A percentile compares a stretch with the other conserved stretches of the same genome.
Conservation (phyloP, 2,888 invertebrate genomes). For the Chymomyza caudatula region DNA sequence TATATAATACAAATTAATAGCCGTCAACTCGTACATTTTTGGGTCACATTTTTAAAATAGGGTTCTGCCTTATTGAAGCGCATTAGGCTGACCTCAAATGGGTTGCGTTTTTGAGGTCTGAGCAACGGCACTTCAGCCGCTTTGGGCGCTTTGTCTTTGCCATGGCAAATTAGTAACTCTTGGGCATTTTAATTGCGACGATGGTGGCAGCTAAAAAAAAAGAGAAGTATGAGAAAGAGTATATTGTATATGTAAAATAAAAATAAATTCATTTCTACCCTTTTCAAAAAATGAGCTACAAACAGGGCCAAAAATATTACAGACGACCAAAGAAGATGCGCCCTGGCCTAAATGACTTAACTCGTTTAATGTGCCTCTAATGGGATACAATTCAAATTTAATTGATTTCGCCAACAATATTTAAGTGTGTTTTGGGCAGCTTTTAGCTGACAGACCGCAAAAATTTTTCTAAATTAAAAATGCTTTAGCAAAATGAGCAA, state of each 20-base stretch:
- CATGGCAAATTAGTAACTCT: slow-evolving; percentile 68
- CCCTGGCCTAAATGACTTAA: slow-evolving; percentile 49
- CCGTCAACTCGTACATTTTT: slow-evolving; percentile 54
- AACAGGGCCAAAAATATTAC: not conserved
- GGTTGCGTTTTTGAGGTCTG: slow-evolving; percentile 6
- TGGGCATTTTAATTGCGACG: slow-evolving; percentile 69
- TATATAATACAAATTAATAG: slow-evolving; percentile 66
- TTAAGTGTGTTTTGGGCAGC: not conserved
- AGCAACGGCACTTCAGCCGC: slow-evolving; percentile 7
- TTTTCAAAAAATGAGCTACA: slow-evolving; percentile 39
- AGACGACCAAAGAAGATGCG: not conserved
- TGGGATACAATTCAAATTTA: slow-evolving; percentile 72
- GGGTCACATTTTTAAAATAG: slow-evolving; percentile 1
- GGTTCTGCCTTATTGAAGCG: slow-evolving; percentile 1
- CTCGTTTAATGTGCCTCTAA: slow-evolving; percentile 70
- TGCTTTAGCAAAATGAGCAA: slow-evolving; percentile 45
- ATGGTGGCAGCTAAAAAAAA: slow-evolving; percentile 25
- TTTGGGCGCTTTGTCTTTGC: not conserved
- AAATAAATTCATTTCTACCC: slow-evolving; percentile 67
- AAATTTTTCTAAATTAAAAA: slow-evolving; percentile 63
- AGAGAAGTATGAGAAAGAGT: not conserved
- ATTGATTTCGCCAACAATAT: slow-evolving; percentile 63
- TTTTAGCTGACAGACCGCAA: slow-evolving; percentile 36
- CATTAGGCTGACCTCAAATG: slow-evolving; percentile 1
- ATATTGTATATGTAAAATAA: slow-evolving; percentile 57